These are phyloP conservation scores for Eulemur rufifrons DNA, from an alignment of 2,113 vertebrate genomes.

Conservation along the genomic window DNA sequence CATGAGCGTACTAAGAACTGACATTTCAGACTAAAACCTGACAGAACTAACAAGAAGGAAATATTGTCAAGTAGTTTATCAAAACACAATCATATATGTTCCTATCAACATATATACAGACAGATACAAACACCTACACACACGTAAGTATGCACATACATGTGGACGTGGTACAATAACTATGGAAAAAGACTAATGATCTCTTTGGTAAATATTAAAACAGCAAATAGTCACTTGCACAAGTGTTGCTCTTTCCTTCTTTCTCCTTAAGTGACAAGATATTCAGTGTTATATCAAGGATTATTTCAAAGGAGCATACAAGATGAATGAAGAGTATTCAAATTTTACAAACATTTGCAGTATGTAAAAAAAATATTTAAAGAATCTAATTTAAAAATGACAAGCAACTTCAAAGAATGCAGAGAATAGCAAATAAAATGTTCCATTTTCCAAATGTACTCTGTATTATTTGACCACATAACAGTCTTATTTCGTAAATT, in stretches of 20 bases:
- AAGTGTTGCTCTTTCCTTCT: neutral
- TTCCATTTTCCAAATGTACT: neutral
- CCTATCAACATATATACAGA: neutral
- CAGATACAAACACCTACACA: neutral
- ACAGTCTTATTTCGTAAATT: neutral
- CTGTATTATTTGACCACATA: neutral
- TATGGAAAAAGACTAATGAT: neutral
- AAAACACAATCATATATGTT: neutral
- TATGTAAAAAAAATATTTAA: neutral
- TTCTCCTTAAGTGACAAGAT: neutral
- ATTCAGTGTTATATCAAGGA: neutral
- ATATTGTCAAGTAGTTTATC: neutral
- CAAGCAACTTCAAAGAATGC: neutral
- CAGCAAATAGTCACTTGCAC: neutral
- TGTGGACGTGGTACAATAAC: neutral
- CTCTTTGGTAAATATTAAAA: neutral
- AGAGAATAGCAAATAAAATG: neutral
- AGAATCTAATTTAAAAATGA: neutral
- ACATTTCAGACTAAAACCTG: no score
- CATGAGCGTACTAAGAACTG: no score
- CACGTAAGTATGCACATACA: neutral
- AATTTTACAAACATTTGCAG: neutral
- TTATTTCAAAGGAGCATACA: neutral
- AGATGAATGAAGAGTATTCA: neutral
- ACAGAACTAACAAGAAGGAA: neutral